Conservation (phyloP, 2,888 invertebrate genomes). For the Acholoe squamosa region DNA sequence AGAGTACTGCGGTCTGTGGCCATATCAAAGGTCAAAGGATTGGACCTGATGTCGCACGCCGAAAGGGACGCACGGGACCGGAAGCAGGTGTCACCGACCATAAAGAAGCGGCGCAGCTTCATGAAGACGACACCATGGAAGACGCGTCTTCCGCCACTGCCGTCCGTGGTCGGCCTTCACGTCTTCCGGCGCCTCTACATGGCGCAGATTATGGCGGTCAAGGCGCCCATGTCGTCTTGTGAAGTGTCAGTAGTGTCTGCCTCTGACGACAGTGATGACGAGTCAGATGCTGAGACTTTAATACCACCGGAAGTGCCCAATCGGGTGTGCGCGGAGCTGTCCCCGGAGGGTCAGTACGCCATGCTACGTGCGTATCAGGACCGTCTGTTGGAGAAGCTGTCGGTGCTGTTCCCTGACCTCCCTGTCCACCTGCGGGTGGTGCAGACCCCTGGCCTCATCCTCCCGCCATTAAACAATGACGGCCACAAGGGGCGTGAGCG, state of each 20-base stretch:
- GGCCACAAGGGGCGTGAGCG: slow-evolving; percentile 12
- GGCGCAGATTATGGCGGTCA: not conserved
- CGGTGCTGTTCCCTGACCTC: not conserved
- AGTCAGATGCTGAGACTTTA: not conserved
- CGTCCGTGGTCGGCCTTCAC: slow-evolving; percentile 33
- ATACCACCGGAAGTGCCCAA: not conserved
- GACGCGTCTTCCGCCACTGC: slow-evolving; percentile 36
- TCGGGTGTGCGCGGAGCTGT: slow-evolving; percentile 60
- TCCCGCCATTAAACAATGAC: not conserved
- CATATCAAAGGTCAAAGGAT: too few species aligned
- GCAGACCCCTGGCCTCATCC: slow-evolving; percentile 6
- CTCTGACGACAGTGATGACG: slow-evolving; percentile 16
- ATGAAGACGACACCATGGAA: slow-evolving; percentile 32
- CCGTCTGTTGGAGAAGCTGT: slow-evolving; percentile 20
- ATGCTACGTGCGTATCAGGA: slow-evolving; percentile 50
- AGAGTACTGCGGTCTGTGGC: not conserved
- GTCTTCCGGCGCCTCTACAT: slow-evolving; percentile 45
- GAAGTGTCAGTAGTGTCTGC: not conserved
- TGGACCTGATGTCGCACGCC: not conserved
- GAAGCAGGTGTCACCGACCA: not conserved
- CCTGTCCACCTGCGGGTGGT: not conserved
- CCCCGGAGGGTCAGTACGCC: slow-evolving; percentile 48
- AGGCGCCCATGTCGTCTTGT: not conserved
- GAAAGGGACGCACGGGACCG: not conserved
- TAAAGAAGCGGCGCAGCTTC: not conserved